These are phyloP conservation scores for Scomber colias DNA, from an alignment of 2,113 vertebrate genomes.

Conservation along the genomic window DNA sequence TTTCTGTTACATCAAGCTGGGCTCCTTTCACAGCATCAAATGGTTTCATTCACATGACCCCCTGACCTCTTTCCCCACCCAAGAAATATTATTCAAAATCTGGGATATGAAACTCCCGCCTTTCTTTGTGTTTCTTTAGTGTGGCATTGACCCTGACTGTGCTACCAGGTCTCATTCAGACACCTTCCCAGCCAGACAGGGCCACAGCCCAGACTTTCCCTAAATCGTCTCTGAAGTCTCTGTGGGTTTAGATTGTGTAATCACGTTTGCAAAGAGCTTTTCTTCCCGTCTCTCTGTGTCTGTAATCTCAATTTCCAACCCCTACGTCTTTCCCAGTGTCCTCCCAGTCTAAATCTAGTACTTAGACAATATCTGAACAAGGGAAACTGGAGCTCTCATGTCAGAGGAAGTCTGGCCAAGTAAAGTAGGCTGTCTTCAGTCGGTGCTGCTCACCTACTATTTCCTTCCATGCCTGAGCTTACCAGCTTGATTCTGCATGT, in stretches of 20 bases:
- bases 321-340: conserved; percentile 60
- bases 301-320: conserved; percentile 61
- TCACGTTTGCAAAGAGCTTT: conserved; percentile 55
- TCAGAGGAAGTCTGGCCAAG: conserved; percentile 37
- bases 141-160: conserved; percentile 16
- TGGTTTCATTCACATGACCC: conserved; percentile 36
- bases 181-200: conserved; percentile 53
- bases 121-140: conserved; percentile 30
- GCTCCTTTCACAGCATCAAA: conserved; percentile 34
- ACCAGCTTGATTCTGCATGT: conserved; percentile 44
- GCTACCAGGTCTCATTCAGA: conserved; percentile 41
- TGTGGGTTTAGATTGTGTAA: conserved; percentile 77
- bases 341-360: conserved; percentile 54
- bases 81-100: conserved; percentile 19
- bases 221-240: conserved; percentile 56
- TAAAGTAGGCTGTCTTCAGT: conserved; percentile 31
- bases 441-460: conserved; percentile 10
- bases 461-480: conserved; percentile 6
- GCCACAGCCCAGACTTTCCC: conserved; percentile 56
- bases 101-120: conserved; percentile 38
- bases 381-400: conserved; percentile 49
- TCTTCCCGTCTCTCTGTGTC: conserved; percentile 46
- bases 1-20: conserved; percentile 26
- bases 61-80: not conserved
- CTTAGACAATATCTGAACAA: conserved; percentile 28